Evolutionary conservation across 2,113 vertebrate genomes (phyloP).

Genomic region (Chauna torquata): DNA sequence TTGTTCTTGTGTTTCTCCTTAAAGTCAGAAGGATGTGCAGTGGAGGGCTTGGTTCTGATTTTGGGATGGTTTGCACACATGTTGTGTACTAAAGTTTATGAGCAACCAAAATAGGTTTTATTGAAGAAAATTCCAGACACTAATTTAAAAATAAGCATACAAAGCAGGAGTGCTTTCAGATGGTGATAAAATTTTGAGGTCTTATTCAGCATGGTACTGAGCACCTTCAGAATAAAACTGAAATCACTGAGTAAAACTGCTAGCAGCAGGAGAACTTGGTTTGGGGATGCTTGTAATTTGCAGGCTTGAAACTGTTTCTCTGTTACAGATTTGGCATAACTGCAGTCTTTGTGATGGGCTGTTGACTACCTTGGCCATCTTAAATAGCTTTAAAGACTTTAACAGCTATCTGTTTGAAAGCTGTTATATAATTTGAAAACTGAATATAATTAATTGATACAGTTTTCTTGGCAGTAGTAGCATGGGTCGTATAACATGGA

Average conservation of each 20-base stretch:
- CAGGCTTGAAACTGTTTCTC: neutral
- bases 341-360: neutral
- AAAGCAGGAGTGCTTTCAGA: neutral
- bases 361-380: neutral
- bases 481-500: accelerated
- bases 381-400: neutral
- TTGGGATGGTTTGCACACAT: neutral
- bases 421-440: neutral
- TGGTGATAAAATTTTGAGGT: neutral
- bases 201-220: neutral
- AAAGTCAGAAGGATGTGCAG: neutral
- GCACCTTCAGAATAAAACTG: neutral
- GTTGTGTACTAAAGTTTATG: neutral
- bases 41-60: neutral
- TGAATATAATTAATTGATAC: neutral
- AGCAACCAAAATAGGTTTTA: neutral
- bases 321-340: neutral
- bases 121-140: neutral
- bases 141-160: neutral
- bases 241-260: neutral
- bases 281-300: neutral
- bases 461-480: neutral
- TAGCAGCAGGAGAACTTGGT: neutral
- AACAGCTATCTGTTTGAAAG: neutral
- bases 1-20: neutral